Conservation (phyloP, 1,140 invertebrate species). For the Drosophila ananassae region DNA sequence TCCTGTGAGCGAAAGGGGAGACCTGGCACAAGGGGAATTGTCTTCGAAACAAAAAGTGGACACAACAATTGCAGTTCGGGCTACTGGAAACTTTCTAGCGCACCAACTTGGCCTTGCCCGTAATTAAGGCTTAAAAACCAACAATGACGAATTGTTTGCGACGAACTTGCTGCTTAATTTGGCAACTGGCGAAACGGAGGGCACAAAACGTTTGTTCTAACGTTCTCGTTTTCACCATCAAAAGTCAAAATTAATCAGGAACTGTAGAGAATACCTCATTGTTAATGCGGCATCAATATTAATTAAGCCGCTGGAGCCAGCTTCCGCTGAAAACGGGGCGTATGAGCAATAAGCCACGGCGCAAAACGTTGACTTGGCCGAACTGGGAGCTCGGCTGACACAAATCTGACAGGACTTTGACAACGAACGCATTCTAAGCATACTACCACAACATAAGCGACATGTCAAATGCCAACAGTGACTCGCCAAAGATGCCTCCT, state of each 20-base stretch:
- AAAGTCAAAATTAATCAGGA: constrained; percentile 75
- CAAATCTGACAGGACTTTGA: constrained; percentile 80
- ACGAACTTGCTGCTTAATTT: constrained; percentile 58
- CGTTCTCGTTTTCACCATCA: constrained; percentile 40
- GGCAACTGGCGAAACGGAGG: constrained; percentile 24
- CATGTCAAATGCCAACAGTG: constrained; percentile 77
- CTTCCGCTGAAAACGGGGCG: constrained; percentile 17
- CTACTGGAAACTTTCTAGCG: constrained; percentile 56
- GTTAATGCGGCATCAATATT: constrained; percentile 79
- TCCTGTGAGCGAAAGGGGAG: background rate
- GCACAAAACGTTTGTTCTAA: constrained; percentile 52
- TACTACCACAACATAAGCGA: constrained; percentile 74
- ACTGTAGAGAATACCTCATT: constrained; percentile 55
- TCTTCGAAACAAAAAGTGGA: constrained; percentile 39
- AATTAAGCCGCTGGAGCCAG: constrained; percentile 51
- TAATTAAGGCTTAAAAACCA: constrained; percentile 68
- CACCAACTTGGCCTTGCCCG: constrained; percentile 51
- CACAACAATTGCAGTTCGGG: constrained; percentile 62
- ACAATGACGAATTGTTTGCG: constrained; percentile 68
- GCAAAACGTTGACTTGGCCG: constrained; percentile 18
- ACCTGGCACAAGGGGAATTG: constrained; percentile 25
- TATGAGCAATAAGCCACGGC: constrained; percentile 53
- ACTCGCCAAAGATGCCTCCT: constrained; percentile 69
- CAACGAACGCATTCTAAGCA: constrained; percentile 78
- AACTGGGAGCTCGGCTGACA: constrained; percentile 52